Base-by-base conservation (phyloP, 1,140 invertebrate species). In the Babylonia areolata region DNA sequence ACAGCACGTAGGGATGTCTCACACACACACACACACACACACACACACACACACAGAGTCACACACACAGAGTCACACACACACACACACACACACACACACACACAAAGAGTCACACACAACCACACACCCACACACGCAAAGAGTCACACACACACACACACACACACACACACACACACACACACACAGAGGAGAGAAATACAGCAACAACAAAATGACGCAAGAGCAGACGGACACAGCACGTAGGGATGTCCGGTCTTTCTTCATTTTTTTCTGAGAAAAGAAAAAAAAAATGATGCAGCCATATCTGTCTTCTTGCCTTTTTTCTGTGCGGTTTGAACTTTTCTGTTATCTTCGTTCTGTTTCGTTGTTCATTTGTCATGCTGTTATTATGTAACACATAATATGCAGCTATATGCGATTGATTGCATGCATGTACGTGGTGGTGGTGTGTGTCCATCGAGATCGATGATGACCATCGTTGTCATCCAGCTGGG, bases 141-240 rank as follows among this genome's bases (percentile, higher is more conserved):
- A 69, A 23, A 69, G 6, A 69, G 6, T 11, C 58, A 69, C 58
- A 69, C 58, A 69, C 23, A 69, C 58, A 69, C 23, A 69, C 58
- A 69, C 23, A 23, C 23, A 23, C 23, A 23, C 23, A 23, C 23
- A 69, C 58, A 69, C 58, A 69, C 58, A 69, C 58, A 69, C 58
- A 69, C 58, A 69, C 58, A 69, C 58, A 69, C 58, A 69, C 20
- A n/a, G n/a, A n/a, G n/a, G n/a, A n/a, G n/a, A n/a, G n/a, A n/a
- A n/a, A n/a, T n/a, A n/a, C n/a, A n/a, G n/a, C n/a, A n/a, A n/a
- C n/a, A n/a, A n/a, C n/a, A n/a, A n/a, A n/a, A n/a, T n/a, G n/a
- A 69, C 58, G 23, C 58, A 69, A 3, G 23, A 6, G 23, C 58
- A 69, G 3, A 28, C 58, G 5, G 3, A 69, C 20, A 69, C 58